Evolutionary conservation across 2,888 invertebrate species (phyloP), one percentile per base, ranked within the genome.

Genomic region (Caenorhabditis sinica): DNA sequence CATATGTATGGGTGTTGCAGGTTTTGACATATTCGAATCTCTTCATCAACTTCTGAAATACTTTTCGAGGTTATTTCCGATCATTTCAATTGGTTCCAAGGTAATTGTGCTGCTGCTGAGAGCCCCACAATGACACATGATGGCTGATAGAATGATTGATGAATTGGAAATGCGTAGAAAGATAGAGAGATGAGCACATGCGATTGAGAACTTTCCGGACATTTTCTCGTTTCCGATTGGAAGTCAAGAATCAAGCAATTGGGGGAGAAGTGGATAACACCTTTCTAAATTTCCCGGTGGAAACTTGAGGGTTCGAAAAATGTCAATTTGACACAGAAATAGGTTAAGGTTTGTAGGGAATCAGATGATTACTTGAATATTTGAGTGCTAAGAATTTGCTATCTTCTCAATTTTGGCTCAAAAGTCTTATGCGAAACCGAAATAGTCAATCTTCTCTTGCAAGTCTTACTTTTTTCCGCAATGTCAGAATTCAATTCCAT

Each of bases 1-100:
- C 98, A 98, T 91, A 99, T 98, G 94, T 98, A 98, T 5, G 97
- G 97, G 94, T 99, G 98, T 93, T 98, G 98, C 91, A 99, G 94
- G 96, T 97, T 97, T 94, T 98, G 97, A 72, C 90, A 90, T 95
- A 98, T 98, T 94, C 98, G 98, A 72, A 98, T 95, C 94, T 98
- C 98, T 93, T 98, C 94, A 95, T 98, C 98, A 97, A 95, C 77
- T 75, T 90, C 91, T 90, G 85, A 71, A 90, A 80, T 25, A 9
- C 23, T 23, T 53, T 45, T 13, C 2, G 5, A 49, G 1, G 8
- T 49, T 60, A 60, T 61, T 40, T 61, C 58, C 6, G 15, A n/a
- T 60, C 30, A 51, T 74, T 60, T 33, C 13, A 2, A 43, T 65
- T 2, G 20, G 9, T 8, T 11, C 45, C 28, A 33, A 30, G 33